A percentile compares a stretch with the other conserved stretches of the same genome.
phyloP scores from a whole-genome alignment of 2,888 invertebrate genomes.

The Drosophila sordidula region DNA sequence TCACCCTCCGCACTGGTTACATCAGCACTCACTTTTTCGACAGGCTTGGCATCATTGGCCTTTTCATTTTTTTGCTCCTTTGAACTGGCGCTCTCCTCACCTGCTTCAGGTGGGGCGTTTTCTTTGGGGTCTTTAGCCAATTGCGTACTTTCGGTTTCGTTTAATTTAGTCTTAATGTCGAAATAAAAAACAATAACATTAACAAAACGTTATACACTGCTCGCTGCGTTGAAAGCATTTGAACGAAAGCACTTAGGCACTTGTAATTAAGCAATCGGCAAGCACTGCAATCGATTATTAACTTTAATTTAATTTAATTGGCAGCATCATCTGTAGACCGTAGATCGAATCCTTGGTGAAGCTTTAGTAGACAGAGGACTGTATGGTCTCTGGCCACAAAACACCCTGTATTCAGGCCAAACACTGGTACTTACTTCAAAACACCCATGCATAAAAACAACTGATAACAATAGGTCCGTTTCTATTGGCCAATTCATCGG shows the following conservation, averaged over 20 bases:
- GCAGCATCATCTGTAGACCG: background rate
- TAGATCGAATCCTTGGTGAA: background rate
- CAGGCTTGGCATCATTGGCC: background rate
- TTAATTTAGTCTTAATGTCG: slow-evolving; percentile 28
- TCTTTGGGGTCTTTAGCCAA: slow-evolving; percentile 18
- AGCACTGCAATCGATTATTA: background rate
- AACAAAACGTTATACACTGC: slow-evolving; percentile 3
- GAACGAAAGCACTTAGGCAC: background rate
- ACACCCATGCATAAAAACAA: no score
- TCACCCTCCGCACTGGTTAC: slow-evolving; percentile 4
- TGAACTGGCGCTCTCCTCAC: background rate
- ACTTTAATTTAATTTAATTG: background rate
- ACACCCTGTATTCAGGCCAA: background rate
- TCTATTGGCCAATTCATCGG: no score
- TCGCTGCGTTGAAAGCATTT: slow-evolving; percentile 3
- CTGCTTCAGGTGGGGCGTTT: slow-evolving; percentile 11
- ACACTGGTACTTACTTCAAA: no score
- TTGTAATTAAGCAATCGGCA: slow-evolving; percentile 5
- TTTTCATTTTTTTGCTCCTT: slow-evolving; percentile 9
- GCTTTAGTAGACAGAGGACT: background rate
- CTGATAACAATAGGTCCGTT: no score
- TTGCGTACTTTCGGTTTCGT: slow-evolving; percentile 21
- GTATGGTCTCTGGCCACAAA: background rate
- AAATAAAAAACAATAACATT: slow-evolving; percentile 24
- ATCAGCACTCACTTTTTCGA: slow-evolving; percentile 5